Evolutionary conservation across 2,797 vertebrate genomes (phyloP).

Genomic region (Oreochromis grahami): DNA sequence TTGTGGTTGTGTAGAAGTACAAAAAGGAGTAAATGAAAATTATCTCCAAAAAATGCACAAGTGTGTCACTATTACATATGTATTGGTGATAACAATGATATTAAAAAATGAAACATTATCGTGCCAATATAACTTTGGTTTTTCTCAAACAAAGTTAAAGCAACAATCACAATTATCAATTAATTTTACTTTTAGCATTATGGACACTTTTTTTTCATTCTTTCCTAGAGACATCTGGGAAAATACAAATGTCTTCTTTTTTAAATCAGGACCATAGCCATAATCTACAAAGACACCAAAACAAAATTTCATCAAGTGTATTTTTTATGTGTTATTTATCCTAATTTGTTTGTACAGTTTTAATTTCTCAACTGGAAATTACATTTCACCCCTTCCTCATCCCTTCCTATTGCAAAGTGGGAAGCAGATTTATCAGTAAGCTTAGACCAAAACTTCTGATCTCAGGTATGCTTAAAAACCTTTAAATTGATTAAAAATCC

Average conservation of each 20-base stretch:
- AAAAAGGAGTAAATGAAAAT: neutral
- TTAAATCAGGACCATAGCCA: neutral
- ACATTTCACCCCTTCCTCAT: too few relatives aligned
- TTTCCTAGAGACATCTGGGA: neutral
- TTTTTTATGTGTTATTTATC: neutral
- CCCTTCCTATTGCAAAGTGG: too few relatives aligned
- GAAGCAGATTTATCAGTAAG: too few relatives aligned
- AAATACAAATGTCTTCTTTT: neutral
- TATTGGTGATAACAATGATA: neutral
- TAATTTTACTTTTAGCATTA: neutral
- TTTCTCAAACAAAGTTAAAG: neutral
- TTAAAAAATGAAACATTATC: neutral
- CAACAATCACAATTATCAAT: neutral
- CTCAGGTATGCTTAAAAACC: too few relatives aligned
- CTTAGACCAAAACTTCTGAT: too few relatives aligned
- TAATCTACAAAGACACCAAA: neutral
- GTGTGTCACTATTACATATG: neutral
- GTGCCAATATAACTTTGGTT: neutral
- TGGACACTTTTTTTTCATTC: neutral
- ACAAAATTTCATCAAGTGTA: neutral
- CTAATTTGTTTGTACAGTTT: neutral
- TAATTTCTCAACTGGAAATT: neutral
- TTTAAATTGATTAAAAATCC: too few relatives aligned
- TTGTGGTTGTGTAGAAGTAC: neutral
- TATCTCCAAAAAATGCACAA: neutral